Evolutionary conservation across 2,113 vertebrate species (phyloP), one percentile per base, ranked within the genome.

Genomic region (Colaptes auratus): DNA sequence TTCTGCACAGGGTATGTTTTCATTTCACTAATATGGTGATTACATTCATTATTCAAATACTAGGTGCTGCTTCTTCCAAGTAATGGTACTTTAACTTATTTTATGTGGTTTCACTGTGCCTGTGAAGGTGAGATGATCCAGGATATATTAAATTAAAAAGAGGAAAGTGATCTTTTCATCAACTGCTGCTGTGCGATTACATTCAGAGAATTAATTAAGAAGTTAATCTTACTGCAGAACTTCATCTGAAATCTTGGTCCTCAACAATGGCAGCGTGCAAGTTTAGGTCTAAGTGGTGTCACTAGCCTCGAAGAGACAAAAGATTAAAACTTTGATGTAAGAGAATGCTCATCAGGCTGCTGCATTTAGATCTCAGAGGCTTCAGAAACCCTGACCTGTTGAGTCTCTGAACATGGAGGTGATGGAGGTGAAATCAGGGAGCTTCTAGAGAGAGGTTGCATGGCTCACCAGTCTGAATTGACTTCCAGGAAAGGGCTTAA

Each of bases 391-490:
- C n/a, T 53, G 33, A 17, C 36, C 36, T 28, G 3, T 15, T 15
- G n/a, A 39, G 15, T 15, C 59, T 55, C 48, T 72, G 70, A 53
- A 21, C 15, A 12, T 16, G 5, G 19, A 52, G 8, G 14, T 56
- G 52, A 2, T 71, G 64, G 12, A 42, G 24, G 4, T 46, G 48
- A 56, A 46, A 30, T 15, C 0, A 0, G 0, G 23, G 30, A 66
- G 21, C 20, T 50, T 70, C 19, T 48, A 5, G 12, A 35, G 11
- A n/a, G n/a, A 20, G 10, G 1, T 3, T 84, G 11, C 21, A 18
- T 14, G 18, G 10, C 25, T 46, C 16, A 27, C 53, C 9, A 69
- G 16, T 60, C 52, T 60, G 31, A 87, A 21, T 7, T 23, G 15
- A 7, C 55, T 82, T 87, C 12, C 11, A 58, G 19, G 23, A 52